Base-by-base conservation (phyloP, 2,888 invertebrate species). In the Cyclophora albipunctata region DNA sequence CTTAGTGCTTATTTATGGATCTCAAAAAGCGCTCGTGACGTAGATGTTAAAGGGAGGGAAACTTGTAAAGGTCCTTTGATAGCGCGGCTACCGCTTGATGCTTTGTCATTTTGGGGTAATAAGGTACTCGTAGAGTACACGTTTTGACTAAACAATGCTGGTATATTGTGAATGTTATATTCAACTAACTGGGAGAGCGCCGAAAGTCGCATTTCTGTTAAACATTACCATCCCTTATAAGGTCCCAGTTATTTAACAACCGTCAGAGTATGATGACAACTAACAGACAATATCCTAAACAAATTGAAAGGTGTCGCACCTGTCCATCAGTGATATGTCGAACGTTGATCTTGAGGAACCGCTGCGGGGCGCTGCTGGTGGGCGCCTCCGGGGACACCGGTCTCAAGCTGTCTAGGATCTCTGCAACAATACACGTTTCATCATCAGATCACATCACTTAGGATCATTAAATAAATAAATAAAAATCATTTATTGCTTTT, bases 281-380 rank as follows among this genome's bases (percentile, higher is more conserved):
- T 20, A 20, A 20, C 2, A 20, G 20, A 20, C 20, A 20, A 20
- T 20, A 20, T 1, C 2, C 20, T 1, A 20, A 20, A 20, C 2
- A 20, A 20, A 20, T 20, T 20, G 20, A 20, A 20, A 20, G 20
- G 20, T 20, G 20, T 20, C 20, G 37, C 5, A 93, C 92, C 91
- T 97, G 95, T 67, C 97, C 96, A 88, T 97, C 96, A 53, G 98
- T 96, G 78, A 97, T 95, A 82, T 97, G 96, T 57, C 96, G 91
- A 52, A 96, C 96, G 80, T 96, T 96, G 73, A 97, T 96, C 89
- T 97, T 96, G 70, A 97, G 92, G 88, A 97, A 97, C 64, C 95
- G 91, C 82, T 95, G 93, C 64, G 94, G 94, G 58, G 91, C 90
- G 67, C 92, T 91, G 66, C 81, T 86, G 54, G 87, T 69, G 43